Conservation (phyloP, 2,888 invertebrate genomes). For the Xanthorhoe spadicearia region DNA sequence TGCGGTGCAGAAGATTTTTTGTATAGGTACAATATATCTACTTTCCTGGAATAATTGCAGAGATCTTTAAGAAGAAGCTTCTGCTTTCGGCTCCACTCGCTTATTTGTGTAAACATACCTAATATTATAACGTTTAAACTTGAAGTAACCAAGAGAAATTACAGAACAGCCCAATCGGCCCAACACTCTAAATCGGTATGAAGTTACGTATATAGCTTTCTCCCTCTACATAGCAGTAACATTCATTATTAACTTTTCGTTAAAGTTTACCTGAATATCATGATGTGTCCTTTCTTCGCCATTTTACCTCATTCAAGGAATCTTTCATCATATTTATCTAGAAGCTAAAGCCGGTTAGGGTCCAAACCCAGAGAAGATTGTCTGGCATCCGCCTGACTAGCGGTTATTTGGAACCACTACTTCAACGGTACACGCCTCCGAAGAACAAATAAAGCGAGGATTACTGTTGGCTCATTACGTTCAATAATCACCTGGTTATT, state of each 20-base stretch:
- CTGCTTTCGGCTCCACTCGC: not conserved
- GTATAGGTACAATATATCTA: not conserved
- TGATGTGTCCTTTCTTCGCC: no score
- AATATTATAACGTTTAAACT: no score
- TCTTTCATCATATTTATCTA: slow-evolving; percentile 6
- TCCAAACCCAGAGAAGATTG: slow-evolving; percentile 10
- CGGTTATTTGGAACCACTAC: slow-evolving; percentile 45
- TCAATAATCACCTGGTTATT: slow-evolving; percentile 16
- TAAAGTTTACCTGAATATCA: no score
- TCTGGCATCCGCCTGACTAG: slow-evolving; percentile 39
- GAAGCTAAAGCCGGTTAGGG: slow-evolving; percentile 10
- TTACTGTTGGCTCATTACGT: slow-evolving; percentile 35
- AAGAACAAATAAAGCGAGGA: slow-evolving; percentile 35
- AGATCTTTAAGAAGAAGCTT: not conserved
- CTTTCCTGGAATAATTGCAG: not conserved
- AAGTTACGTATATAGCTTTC: no score
- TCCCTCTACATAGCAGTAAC: no score
- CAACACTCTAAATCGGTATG: no score
- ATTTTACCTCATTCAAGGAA: no score
- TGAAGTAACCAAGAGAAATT: no score
- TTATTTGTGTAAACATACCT: not conserved
- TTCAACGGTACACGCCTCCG: slow-evolving; percentile 45
- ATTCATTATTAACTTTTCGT: no score
- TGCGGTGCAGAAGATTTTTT: not conserved
- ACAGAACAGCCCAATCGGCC: no score